Conservation (phyloP, 2,113 vertebrate species). For the Pungitius pungitius region DNA sequence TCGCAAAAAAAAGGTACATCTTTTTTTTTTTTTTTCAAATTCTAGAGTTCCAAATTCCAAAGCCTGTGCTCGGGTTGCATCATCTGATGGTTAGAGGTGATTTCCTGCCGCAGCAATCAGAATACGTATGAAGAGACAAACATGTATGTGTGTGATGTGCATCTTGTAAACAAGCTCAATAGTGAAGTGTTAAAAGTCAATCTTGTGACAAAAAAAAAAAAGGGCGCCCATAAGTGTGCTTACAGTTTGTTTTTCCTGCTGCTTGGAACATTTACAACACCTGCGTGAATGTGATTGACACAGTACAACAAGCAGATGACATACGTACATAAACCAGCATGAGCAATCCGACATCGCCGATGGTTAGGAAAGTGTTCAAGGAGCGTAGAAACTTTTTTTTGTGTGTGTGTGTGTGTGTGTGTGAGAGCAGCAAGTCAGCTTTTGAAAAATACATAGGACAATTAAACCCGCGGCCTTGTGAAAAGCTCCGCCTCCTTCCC, state of each 20-base stretch:
- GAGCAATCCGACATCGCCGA: constrained; percentile 61
- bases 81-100: constrained; percentile 43
- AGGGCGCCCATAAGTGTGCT: constrained; percentile 68
- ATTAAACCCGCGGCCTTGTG: constrained; percentile 59
- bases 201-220: constrained; percentile 16
- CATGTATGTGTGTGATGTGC: constrained; percentile 57
- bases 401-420: constrained; percentile 21
- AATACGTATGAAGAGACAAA: constrained; percentile 58
- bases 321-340: constrained; percentile 57
- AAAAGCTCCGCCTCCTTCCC: constrained; percentile 54
- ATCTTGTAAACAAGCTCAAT: constrained; percentile 75
- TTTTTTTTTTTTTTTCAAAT: background rate
- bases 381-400: constrained; percentile 67
- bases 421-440: constrained; percentile 74
- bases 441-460: constrained; percentile 71
- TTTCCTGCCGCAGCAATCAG: constrained; percentile 47
- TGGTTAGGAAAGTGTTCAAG: constrained; percentile 62
- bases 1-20: constrained; percentile 18
- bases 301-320: constrained; percentile 64
- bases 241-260: constrained; percentile 65
- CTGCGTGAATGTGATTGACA: constrained; percentile 60
- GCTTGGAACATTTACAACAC: constrained; percentile 65
- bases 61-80: constrained; percentile 24
- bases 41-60: background rate
- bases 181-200: constrained; percentile 54